Evolutionary conservation across 2,888 invertebrate species (phyloP).

Genomic region (Polyommatus iphigenia): DNA sequence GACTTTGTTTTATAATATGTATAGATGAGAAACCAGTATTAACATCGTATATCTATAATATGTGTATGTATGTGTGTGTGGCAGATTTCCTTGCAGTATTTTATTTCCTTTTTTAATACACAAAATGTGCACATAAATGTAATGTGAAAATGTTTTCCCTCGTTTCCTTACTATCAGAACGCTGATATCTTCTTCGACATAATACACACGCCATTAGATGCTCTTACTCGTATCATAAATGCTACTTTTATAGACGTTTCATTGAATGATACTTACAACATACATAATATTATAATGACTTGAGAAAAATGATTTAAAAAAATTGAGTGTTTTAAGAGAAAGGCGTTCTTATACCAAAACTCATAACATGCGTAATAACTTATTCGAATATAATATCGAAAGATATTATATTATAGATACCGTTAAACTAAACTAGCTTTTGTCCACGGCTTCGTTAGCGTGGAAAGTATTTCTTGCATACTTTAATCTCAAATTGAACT

Average conservation of each 20-base stretch:
- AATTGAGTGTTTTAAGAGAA: not conserved
- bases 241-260: not conserved
- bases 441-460: too few relatives aligned
- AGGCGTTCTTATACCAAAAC: not conserved
- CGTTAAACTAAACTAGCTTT: not conserved
- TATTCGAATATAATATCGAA: too few relatives aligned
- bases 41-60: not conserved
- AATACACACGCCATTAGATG: slow-evolving; percentile 16
- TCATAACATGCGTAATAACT: too few relatives aligned
- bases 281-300: not conserved
- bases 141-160: slow-evolving; percentile 10
- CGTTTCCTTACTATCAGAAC: slow-evolving; percentile 7
- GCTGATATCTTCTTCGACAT: slow-evolving; percentile 2
- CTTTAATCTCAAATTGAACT: too few relatives aligned
- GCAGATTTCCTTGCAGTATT: not conserved
- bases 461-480: too few relatives aligned
- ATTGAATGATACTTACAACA: not conserved
- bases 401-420: too few relatives aligned
- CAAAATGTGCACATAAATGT: slow-evolving; percentile 15
- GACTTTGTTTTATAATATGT: too few relatives aligned
- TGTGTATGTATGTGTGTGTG: not conserved
- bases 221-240: slow-evolving; percentile 9
- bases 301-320: not conserved
- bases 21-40: too few relatives aligned
- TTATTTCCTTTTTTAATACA: slow-evolving; percentile 11